A percentile compares a stretch with the other conserved stretches of the same genome.
Conservation (phyloP, 2,113 vertebrate species). For the Coreoperca whiteheadi region DNA sequence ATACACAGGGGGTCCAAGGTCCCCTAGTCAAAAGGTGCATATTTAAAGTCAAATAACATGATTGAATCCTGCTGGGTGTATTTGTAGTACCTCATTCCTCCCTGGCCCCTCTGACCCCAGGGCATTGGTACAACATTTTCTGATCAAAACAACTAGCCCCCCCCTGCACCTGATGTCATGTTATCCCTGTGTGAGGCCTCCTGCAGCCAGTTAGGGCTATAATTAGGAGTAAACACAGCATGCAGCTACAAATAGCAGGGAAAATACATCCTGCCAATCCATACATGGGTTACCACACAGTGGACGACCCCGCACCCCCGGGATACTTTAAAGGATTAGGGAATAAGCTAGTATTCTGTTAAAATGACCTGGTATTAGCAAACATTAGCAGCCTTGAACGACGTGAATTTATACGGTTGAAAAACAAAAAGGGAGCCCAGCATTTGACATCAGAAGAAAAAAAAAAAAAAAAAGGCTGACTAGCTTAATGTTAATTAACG, state of each 20-base stretch:
- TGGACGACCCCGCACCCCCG: neutral
- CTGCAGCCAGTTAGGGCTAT: conserved; percentile 28
- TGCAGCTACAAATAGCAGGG: conserved; percentile 51
- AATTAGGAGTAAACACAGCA: conserved; percentile 63
- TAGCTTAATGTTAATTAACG: neutral
- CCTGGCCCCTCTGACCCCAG: conserved; percentile 34
- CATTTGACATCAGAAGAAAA: too few relatives aligned
- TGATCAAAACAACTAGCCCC: conserved; percentile 22
- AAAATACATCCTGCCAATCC: conserved; percentile 37
- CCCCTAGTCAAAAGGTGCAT: neutral
- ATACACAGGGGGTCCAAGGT: neutral
- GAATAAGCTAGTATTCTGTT: neutral
- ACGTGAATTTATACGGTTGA: neutral
- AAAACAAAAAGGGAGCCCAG: neutral
- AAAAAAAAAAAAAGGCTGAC: neutral
- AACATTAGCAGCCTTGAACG: too few relatives aligned
- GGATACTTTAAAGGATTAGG: neutral
- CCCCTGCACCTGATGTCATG: conserved; percentile 29
- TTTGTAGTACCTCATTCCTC: conserved; percentile 33
- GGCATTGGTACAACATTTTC: conserved; percentile 15
- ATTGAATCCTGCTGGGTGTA: conserved; percentile 11
- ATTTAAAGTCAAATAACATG: neutral
- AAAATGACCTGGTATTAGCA: neutral
- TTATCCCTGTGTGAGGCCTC: conserved; percentile 30
- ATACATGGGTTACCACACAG: conserved; percentile 22